phyloP scores from a whole-genome alignment of 1,140 invertebrate species.

The Trigoniulus corallinus region DNA sequence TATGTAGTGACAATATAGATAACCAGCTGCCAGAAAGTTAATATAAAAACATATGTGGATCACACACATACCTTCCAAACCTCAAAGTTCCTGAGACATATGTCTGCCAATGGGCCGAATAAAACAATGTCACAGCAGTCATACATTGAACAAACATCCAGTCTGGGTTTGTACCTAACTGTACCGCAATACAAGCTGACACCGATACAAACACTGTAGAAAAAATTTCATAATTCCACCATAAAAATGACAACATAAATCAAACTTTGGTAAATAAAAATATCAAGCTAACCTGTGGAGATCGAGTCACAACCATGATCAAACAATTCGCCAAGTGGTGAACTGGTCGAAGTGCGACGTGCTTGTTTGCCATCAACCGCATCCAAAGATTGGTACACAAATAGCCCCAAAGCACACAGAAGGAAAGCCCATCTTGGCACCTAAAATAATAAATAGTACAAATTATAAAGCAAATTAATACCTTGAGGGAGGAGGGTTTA shows the following conservation, averaged over 20 bases:
- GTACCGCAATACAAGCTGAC: slow-evolving; percentile 77
- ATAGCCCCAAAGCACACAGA: slow-evolving; percentile 80
- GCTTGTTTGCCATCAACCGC: slow-evolving; percentile 99
- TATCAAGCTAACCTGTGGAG: slow-evolving; percentile 44
- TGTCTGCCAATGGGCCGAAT: slow-evolving; percentile 98
- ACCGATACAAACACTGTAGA: slow-evolving; percentile 81
- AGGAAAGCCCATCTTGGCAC: slow-evolving; percentile 84
- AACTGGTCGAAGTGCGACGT: slow-evolving; percentile 74
- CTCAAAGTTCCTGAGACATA: slow-evolving; percentile 87
- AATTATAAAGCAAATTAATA: not conserved
- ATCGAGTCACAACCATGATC: slow-evolving; percentile 99
- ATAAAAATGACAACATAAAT: slow-evolving; percentile 10
- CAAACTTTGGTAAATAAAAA: slow-evolving; percentile 3
- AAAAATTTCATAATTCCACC: slow-evolving; percentile 7
- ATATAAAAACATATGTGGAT: no score
- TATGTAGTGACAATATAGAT: no score
- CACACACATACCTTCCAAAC: slow-evolving; percentile 63
- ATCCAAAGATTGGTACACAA: slow-evolving; percentile 96
- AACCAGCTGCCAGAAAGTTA: no score
- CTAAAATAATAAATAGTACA: slow-evolving; percentile 35
- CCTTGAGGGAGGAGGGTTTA: not conserved
- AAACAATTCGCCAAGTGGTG: slow-evolving; percentile 92
- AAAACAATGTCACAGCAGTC: slow-evolving; percentile 84
- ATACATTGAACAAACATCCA: slow-evolving; percentile 93
- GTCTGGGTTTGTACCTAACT: slow-evolving; percentile 72